These are phyloP conservation scores for Galendromus occidentalis DNA, from an alignment of 1,140 invertebrate species.

Conservation along the genomic window DNA sequence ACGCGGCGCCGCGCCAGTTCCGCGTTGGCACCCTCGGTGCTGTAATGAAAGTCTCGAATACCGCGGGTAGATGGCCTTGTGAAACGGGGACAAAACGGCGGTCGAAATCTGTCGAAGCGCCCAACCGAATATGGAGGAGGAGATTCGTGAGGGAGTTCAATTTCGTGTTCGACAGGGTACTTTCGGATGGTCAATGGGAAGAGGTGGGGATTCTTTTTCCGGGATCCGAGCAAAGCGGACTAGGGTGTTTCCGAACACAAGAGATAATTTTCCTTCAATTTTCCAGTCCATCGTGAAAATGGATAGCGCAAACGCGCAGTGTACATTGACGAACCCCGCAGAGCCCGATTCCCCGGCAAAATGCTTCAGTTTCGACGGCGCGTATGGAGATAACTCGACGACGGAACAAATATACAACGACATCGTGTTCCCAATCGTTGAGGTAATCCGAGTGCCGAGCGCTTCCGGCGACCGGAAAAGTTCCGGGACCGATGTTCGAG, in stretches of 20 bases:
- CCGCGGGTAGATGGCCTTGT: too few relatives aligned
- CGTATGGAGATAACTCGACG: constrained; percentile 38
- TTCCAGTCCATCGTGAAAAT: constrained; percentile 50
- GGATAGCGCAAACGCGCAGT: constrained; percentile 35
- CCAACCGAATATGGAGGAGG: too few relatives aligned
- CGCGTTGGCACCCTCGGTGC: too few relatives aligned
- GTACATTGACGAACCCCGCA: constrained; percentile 37
- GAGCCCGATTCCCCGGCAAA: constrained; percentile 41
- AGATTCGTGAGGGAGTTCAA: too few relatives aligned
- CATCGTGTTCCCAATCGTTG: constrained; percentile 43
- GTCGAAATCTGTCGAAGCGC: too few relatives aligned
- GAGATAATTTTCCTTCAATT: constrained; percentile 24
- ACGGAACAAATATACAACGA: constrained; percentile 47
- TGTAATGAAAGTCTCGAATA: too few relatives aligned
- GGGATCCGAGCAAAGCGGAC: not conserved
- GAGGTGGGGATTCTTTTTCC: not conserved
- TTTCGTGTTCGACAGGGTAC: too few relatives aligned
- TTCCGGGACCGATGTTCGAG: too few relatives aligned
- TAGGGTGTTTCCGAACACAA: not conserved
- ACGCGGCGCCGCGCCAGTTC: too few relatives aligned
- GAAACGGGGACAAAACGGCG: not conserved
- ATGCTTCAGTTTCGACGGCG: constrained; percentile 51
- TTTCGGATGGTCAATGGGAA: too few relatives aligned
- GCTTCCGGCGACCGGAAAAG: too few relatives aligned
- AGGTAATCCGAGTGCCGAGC: constrained; percentile 29